Conservation (phyloP, 2,888 invertebrate species). For the Cristatella mucedo region DNA sequence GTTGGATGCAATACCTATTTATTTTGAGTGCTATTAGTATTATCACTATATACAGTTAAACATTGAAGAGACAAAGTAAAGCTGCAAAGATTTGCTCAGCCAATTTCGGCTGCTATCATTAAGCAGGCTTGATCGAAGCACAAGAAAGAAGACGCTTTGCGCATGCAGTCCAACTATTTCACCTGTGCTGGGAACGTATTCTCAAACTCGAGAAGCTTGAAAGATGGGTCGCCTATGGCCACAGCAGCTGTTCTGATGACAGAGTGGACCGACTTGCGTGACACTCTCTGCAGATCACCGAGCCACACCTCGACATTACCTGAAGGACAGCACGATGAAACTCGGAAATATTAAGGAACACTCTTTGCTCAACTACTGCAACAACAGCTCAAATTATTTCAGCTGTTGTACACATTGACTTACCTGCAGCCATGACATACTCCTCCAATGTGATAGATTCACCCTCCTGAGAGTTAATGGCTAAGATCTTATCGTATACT, state of each 20-base stretch:
- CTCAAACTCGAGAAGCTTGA: constrained; percentile 67
- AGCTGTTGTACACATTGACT: constrained; percentile 4
- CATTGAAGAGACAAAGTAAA: no score
- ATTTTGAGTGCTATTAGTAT: no score
- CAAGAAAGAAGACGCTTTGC: neutral
- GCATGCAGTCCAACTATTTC: constrained; percentile 13
- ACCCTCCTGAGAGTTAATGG: constrained; percentile 79
- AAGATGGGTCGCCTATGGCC: constrained; percentile 68
- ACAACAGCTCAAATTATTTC: neutral
- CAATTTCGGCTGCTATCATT: no score
- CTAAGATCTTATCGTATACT: constrained; percentile 85
- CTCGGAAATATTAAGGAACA: no score
- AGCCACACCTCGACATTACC: constrained; percentile 76
- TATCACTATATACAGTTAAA: neutral
- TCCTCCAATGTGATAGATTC: constrained; percentile 64
- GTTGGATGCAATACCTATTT: no score
- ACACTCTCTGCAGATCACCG: constrained; percentile 67
- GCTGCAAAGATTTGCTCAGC: no score
- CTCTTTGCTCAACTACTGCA: neutral
- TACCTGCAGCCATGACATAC: constrained; percentile 49
- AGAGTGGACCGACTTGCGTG: constrained; percentile 73
- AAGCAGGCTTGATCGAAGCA: neutral
- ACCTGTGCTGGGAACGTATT: constrained; percentile 89
- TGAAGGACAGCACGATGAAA: no score
- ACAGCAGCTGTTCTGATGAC: constrained; percentile 69